Conservation (phyloP, 2,797 vertebrate species). For the Sparidentex hasta region DNA sequence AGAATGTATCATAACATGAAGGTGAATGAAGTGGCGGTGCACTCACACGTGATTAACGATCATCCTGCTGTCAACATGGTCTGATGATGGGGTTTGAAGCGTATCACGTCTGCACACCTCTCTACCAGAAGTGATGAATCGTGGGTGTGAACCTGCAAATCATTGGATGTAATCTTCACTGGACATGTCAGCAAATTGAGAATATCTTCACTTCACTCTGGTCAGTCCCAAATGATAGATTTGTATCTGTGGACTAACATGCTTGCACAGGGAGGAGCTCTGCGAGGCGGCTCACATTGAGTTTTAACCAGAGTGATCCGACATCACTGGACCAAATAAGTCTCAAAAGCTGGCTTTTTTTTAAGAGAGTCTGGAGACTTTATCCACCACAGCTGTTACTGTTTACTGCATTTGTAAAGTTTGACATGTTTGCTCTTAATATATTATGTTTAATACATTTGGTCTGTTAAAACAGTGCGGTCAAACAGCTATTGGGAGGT, state of each 20-base stretch:
- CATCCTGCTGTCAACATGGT: background rate
- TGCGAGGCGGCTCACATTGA: background rate
- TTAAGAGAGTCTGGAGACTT: too few species aligned
- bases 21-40: background rate
- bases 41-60: background rate
- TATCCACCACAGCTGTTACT: too few species aligned
- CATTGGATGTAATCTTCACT: constrained; percentile 46
- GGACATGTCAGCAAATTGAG: constrained; percentile 21
- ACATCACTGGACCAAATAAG: too few species aligned
- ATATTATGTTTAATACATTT: too few species aligned
- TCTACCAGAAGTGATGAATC: constrained; percentile 30
- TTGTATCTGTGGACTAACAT: constrained; percentile 8
- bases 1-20: background rate
- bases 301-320: too few species aligned
- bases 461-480: too few species aligned
- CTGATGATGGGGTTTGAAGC: background rate
- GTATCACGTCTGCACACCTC: constrained; percentile 7
- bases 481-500: too few species aligned
- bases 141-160: constrained; percentile 44
- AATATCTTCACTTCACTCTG: constrained; percentile 14
- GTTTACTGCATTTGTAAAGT: too few species aligned
- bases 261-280: constrained; percentile 24
- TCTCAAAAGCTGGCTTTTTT: too few species aligned
- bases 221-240: constrained; percentile 23
- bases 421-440: too few species aligned